phyloP scores from a whole-genome alignment of 2,113 vertebrate species.

The Oncorhynchus masou region DNA sequence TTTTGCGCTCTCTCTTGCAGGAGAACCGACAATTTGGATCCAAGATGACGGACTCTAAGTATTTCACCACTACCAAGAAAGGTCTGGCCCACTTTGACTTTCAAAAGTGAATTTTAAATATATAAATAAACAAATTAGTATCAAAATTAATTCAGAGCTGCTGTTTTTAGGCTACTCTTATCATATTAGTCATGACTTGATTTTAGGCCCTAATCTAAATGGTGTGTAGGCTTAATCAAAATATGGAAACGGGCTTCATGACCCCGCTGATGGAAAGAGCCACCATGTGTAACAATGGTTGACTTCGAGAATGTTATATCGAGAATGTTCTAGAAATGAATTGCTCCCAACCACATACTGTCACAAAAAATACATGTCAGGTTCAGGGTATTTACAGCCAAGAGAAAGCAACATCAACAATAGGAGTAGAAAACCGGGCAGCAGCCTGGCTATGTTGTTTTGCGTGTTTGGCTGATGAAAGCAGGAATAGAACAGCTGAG shows the following conservation, averaged over 20 bases:
- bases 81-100: constrained; percentile 68
- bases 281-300: neutral
- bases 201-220: neutral
- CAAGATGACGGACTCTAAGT: constrained; percentile 98
- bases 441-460: neutral
- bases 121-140: neutral
- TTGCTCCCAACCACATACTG: neutral
- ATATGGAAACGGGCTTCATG: no score
- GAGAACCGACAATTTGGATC: constrained; percentile 77
- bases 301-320: neutral
- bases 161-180: neutral
- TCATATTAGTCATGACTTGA: neutral
- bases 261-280: neutral
- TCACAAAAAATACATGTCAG: neutral
- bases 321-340: neutral
- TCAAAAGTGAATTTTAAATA: neutral
- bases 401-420: neutral
- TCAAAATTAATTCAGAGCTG: neutral
- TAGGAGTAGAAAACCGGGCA: neutral
- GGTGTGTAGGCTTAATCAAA: no score
- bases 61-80: constrained; percentile 99
- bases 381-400: neutral
- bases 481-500: constrained; percentile 25
- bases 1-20: constrained; percentile 47
- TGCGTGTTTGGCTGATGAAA: neutral